These are phyloP conservation scores for Poeciliopsis presidionis DNA, from an alignment of 2,797 vertebrate species.

Conservation along the genomic window DNA sequence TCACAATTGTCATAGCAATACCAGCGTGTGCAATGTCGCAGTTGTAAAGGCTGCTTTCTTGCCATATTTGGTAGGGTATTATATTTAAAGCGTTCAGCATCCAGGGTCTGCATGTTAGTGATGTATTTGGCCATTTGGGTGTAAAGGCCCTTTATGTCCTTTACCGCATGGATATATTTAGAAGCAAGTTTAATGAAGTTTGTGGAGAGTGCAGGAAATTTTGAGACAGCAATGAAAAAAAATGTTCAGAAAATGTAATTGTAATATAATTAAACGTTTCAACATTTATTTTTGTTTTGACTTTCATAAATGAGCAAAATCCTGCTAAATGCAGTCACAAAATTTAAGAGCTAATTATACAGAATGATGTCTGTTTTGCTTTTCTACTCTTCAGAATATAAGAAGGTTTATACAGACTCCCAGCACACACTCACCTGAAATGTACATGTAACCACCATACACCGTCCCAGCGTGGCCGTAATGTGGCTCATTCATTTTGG, in stretches of 20 bases:
- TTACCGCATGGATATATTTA: not conserved
- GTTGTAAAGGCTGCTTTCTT: not conserved
- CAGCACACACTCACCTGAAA: slow-evolving; percentile 88
- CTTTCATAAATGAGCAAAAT: not conserved
- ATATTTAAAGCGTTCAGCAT: not conserved
- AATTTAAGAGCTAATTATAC: no score
- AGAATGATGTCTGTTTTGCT: not conserved
- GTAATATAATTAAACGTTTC: not conserved
- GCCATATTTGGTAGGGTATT: not conserved
- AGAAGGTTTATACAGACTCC: not conserved
- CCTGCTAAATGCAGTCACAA: not conserved
- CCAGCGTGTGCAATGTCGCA: not conserved
- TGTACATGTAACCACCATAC: slow-evolving; percentile 99
- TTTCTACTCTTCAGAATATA: not conserved
- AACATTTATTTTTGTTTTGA: not conserved
- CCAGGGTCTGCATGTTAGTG: not conserved
- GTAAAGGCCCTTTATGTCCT: not conserved
- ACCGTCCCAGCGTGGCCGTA: slow-evolving; percentile 98
- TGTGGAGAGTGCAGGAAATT: not conserved
- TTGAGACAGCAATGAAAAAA: not conserved
- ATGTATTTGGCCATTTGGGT: not conserved
- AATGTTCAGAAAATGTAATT: not conserved
- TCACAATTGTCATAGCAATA: not conserved
- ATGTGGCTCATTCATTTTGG: slow-evolving; percentile 98
- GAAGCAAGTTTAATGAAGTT: not conserved